Evolutionary conservation across 2,113 vertebrate species (phyloP).

Genomic region (Oxyruncus cristatus): DNA sequence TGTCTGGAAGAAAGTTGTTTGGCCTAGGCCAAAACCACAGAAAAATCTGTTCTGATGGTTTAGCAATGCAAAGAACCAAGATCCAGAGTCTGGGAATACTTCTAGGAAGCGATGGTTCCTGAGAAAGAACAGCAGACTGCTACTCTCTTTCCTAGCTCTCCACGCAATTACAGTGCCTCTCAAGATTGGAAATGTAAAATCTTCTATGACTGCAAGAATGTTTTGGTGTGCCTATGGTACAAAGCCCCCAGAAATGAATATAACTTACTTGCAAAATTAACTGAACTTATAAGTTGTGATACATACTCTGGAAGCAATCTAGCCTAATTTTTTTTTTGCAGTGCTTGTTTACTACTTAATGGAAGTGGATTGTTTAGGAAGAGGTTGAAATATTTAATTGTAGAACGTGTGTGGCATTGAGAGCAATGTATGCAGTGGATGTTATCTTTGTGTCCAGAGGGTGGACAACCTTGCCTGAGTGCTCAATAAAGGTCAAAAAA

Average conservation of each 20-base stretch:
- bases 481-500: slow-evolving; percentile 50
- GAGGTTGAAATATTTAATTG: not conserved
- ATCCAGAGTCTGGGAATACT: not conserved
- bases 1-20: not conserved
- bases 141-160: not conserved
- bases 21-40: not conserved
- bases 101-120: fast-evolving
- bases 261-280: not conserved
- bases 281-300: not conserved
- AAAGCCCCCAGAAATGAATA: not conserved
- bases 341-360: not conserved
- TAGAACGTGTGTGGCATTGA: not conserved
- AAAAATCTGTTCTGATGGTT: not conserved
- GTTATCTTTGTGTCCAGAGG: not conserved
- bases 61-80: not conserved
- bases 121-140: not conserved
- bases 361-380: not conserved
- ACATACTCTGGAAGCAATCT: not conserved
- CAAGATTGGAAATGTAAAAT: not conserved
- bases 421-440: not conserved
- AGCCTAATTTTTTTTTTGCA: not conserved
- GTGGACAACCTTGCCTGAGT: slow-evolving; percentile 26
- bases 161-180: not conserved
- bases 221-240: not conserved
- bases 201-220: not conserved